Evolutionary conservation across 1,140 invertebrate genomes (phyloP).

Genomic region (Drosophila pallidifrons): DNA sequence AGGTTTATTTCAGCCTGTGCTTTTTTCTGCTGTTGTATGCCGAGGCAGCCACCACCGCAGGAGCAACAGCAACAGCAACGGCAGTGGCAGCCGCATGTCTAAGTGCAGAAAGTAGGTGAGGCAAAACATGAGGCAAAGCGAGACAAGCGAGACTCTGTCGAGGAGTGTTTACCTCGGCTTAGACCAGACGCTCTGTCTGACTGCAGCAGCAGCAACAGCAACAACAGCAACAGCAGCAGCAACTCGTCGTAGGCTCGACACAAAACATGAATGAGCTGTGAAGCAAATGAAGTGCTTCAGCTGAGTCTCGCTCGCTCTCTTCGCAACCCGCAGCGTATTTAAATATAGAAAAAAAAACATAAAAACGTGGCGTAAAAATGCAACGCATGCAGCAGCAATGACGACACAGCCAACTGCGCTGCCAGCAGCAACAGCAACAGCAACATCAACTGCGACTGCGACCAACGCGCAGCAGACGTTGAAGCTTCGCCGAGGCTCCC

Average conservation of each 20-base stretch:
- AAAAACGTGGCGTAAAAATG: constrained; percentile 64
- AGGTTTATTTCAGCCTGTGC: constrained; percentile 41
- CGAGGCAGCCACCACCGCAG: constrained; percentile 64
- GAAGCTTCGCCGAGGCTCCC: constrained; percentile 45
- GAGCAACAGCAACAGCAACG: constrained; percentile 20
- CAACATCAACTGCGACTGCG: constrained; percentile 7
- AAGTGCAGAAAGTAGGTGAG: constrained; percentile 81
- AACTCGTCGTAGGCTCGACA: constrained; percentile 49
- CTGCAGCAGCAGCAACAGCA: constrained; percentile 2
- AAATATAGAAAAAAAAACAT: constrained; percentile 67
- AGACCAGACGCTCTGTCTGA: constrained; percentile 57
- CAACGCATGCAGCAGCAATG: constrained; percentile 69
- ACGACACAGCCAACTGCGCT: constrained; percentile 10
- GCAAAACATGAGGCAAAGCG: constrained; percentile 65
- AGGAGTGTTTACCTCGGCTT: constrained; percentile 78
- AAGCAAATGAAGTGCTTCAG: constrained; percentile 83
- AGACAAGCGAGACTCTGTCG: constrained; percentile 33
- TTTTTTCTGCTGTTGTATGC: constrained; percentile 39
- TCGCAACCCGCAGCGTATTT: constrained; percentile 77
- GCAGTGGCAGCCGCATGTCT: constrained; percentile 39
- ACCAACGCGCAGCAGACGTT: constrained; percentile 54
- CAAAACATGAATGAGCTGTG: constrained; percentile 84
- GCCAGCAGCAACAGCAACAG: constrained; percentile 23
- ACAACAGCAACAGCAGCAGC: background rate
- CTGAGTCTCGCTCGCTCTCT: constrained; percentile 48